Percentiles rank a stretch among this genome's conserved stretches.
Evolutionary conservation across 1,140 invertebrate genomes (phyloP).

Genomic region (Pachyrhynchus sulphureomaculatus): DNA sequence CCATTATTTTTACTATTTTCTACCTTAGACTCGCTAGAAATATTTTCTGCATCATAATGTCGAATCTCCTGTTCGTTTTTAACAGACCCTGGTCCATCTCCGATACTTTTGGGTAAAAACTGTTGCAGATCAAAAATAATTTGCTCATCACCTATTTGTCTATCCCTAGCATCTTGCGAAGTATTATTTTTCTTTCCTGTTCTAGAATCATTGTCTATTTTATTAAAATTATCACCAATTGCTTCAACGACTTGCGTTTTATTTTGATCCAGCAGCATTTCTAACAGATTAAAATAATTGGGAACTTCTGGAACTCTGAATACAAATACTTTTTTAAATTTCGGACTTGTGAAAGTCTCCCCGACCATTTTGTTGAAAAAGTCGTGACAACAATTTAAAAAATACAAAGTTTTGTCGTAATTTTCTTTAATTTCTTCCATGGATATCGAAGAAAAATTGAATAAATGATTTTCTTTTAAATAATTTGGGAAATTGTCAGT

Average conservation of each 20-base stretch:
- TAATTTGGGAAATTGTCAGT: constrained; percentile 2
- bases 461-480: neutral
- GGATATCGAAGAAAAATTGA: neutral
- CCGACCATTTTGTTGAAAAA: constrained; percentile 10
- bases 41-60: too few species aligned
- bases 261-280: neutral
- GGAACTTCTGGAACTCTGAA: constrained; percentile 14
- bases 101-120: neutral
- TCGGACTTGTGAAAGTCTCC: neutral
- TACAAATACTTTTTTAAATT: neutral
- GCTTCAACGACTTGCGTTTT: neutral
- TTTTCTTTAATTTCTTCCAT: constrained; percentile 14
- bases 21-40: too few species aligned
- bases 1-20: too few species aligned
- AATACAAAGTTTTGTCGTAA: neutral
- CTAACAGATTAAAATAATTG: constrained; percentile 10
- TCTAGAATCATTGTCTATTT: neutral
- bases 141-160: neutral
- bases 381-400: constrained; percentile 13
- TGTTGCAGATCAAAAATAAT: neutral
- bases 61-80: too few species aligned
- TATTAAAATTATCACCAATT: neutral
- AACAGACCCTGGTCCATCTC: too few species aligned
- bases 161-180: neutral
- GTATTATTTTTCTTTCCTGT: neutral